phyloP scores from a whole-genome alignment of 2,113 vertebrate genomes.

The Aphelocoma coerulescens region DNA sequence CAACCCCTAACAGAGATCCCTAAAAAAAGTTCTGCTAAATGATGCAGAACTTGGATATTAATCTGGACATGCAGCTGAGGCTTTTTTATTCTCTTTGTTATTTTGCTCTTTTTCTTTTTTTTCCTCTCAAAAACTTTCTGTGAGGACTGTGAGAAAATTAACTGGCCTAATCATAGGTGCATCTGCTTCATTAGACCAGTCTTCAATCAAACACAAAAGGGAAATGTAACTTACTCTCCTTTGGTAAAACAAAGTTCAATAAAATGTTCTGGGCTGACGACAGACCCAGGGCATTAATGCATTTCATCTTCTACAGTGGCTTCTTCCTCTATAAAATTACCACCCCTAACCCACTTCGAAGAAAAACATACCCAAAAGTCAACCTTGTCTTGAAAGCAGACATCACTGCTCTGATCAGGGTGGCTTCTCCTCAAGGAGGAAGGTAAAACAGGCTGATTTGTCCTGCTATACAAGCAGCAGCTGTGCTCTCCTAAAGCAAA shows the following conservation, averaged over 20 bases:
- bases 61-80: background rate
- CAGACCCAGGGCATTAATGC: background rate
- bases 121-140: background rate
- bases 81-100: too few species aligned
- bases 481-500: background rate
- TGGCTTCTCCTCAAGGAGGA: background rate
- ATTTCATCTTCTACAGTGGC: background rate
- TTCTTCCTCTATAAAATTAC: background rate
- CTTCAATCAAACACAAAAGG: background rate
- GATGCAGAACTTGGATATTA: background rate
- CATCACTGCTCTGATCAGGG: background rate
- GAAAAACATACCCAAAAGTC: background rate
- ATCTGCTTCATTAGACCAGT: background rate
- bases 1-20: background rate
- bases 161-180: background rate
- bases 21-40: background rate
- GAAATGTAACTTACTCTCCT: background rate
- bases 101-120: fast-evolving
- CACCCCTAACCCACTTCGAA: background rate
- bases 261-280: background rate
- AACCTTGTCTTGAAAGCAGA: background rate
- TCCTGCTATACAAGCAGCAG: background rate
- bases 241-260: background rate
- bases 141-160: background rate
- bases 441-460: background rate